Evolutionary conservation across 2,888 invertebrate species (phyloP), one percentile per base, ranked within the genome.

Genomic region (Eristalis arbustorum): DNA sequence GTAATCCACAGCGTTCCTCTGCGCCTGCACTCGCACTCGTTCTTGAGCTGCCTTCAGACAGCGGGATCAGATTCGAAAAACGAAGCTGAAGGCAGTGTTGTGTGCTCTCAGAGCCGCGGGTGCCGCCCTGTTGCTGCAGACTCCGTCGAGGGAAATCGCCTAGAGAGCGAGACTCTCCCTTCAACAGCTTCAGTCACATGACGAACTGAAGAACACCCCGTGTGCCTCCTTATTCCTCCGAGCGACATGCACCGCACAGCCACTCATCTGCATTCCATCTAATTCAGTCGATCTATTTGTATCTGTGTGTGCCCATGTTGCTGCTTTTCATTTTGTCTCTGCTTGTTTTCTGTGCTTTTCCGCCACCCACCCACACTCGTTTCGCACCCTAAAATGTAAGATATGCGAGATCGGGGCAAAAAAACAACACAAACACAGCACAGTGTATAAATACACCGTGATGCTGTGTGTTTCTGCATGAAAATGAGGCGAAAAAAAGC

Each of bases 391-490:
- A 13, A 25, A 40, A 71, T 61, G 37, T 59, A 68, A 14, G 5
- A 13, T 68, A 31, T 28, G 18, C 34, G 8, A 28, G 28, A 64
- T 13, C 22, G 31, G n/a, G 40, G 40, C 11, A n/a, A 2, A 40
- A 66, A 66, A 34, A 40, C n/a, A 72, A 22, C n/a, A 22, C 40
- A 42, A 28, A 63, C 34, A 68, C 56, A 69, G 28, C 69, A 69
- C 63, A 13, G 57, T 42, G 59, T 78, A 71, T 71, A 71, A 64
- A 71, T 63, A 78, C 2, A 49, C n/a, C 49, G n/a, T 18, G 49
- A 49, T 18, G 6, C n/a, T 18, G 49, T 49, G 42, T n/a, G n/a
- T n/a, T n/a, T 42, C 2, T 49, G n/a, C 4, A 1, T n/a, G n/a
- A 10, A 34, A 34, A 10, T 34, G 34, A 49, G 61, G 62, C 31